These are phyloP conservation scores for Notoglanidium macrostoma DNA, from an alignment of 2,797 vertebrate species.

Conservation along the genomic window DNA sequence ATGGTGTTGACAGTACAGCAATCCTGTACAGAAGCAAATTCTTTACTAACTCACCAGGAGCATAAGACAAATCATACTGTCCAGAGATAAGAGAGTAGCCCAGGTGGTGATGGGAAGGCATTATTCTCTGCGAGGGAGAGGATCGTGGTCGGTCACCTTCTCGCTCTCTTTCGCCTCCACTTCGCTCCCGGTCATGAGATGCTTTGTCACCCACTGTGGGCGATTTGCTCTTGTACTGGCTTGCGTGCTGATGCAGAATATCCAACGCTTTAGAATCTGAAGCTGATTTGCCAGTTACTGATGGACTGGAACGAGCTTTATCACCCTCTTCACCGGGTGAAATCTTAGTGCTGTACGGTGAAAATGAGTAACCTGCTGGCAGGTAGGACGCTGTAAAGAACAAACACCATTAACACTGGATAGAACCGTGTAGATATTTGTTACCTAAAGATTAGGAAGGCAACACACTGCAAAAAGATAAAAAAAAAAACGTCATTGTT, in stretches of 20 bases:
- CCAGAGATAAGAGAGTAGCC: conserved; percentile 93
- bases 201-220: conserved; percentile 95
- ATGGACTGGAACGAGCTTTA: conserved; percentile 88
- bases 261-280: conserved; percentile 93
- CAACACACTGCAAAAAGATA: neutral
- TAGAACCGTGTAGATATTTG: neutral
- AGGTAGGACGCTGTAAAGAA: conserved; percentile 85
- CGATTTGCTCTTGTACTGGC: conserved; percentile 98
- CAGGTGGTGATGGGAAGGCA: conserved; percentile 95
- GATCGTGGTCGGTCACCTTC: conserved; percentile 85
- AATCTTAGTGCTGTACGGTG: conserved; percentile 87
- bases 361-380: conserved; percentile 91
- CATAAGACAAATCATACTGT: conserved; percentile 95
- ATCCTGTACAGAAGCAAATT: neutral
- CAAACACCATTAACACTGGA: neutral
- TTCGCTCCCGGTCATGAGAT: conserved; percentile 83
- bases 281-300: conserved; percentile 79
- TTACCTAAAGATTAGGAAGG: neutral
- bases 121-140: conserved; percentile 94
- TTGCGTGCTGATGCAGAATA: conserved; percentile 94
- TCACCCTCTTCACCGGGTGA: conserved; percentile 78
- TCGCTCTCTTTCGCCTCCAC: conserved; percentile 77
- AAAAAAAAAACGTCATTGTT: neutral
- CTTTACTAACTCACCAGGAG: conserved; percentile 83
- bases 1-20: neutral